Percentiles rank a stretch among this genome's conserved stretches.
Evolutionary conservation across 2,113 vertebrate species (phyloP).

Genomic region (Apteryx owenii): DNA sequence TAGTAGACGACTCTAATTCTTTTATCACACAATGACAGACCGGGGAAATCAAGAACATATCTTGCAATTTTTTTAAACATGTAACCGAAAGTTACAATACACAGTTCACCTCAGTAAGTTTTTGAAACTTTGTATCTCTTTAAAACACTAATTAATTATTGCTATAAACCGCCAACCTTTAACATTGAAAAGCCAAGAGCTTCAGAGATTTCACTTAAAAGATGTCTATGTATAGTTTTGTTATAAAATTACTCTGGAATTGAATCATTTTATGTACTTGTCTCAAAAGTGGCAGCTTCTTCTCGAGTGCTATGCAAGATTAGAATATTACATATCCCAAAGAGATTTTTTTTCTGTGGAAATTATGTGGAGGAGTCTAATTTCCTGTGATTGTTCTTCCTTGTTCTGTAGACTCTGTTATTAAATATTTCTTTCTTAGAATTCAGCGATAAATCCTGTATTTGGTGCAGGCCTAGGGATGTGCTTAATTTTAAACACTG

Average conservation of each 20-base stretch:
- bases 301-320: neutral
- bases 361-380: neutral
- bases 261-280: neutral
- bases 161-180: neutral
- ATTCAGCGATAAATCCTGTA: neutral
- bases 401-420: neutral
- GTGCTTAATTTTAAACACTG: neutral
- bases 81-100: neutral
- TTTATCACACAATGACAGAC: neutral
- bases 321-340: neutral
- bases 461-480: neutral
- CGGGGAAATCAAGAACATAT: neutral
- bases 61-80: neutral
- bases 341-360: neutral
- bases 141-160: neutral
- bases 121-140: neutral
- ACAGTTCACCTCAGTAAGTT: constrained; percentile 14
- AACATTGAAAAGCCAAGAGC: neutral
- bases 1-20: neutral
- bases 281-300: neutral
- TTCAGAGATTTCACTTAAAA: neutral
- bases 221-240: neutral
- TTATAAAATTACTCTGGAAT: neutral
- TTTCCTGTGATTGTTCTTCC: neutral
- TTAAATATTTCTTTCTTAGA: neutral